Base-by-base conservation (phyloP, 37 sponge, comb jelly and placozoan genomes). In the Spongia lamella region DNA sequence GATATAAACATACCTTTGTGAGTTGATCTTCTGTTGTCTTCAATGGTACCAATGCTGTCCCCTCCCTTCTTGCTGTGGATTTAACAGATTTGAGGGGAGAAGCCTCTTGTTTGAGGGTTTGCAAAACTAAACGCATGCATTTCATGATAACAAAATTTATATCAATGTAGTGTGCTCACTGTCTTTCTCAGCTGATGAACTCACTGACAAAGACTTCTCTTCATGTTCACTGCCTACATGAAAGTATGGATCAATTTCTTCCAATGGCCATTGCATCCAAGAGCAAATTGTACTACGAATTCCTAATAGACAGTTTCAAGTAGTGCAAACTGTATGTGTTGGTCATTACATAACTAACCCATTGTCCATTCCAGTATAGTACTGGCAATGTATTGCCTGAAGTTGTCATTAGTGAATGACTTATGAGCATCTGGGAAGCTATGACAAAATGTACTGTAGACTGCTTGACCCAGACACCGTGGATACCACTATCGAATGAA, bases 221-320 rank as follows among this genome's bases (percentile, higher is more conserved):
- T 74, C 61, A 0, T 9, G 35, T 33, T 56, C 43, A 33, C 37
- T 20, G n/a, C 37, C 35, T 0, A 52, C 51, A 21, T 43, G 21
- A 57, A 73, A 54, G 74, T 58, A 35, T 20, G 86, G 86, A 52
- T 85, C 64, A 30, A 86, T 63, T 1, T 59, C 55, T 36, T 68
- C n/a, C 37, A 79, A 33, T 2, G 90, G 85, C 90, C 90, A 90
- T 1, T 21, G 53, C 52, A 72, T 59, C 90, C 90, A 90, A 43
- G 56, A 29, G 24, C 35, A 39, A n/a, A 68, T 76, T 17, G 47
- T 34, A 49, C 69, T 54, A 37, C 51, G 69, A 15, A 84, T 54
- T 31, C 90, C 90, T 90, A 25, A 51, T 31, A 21, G 22, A 51
- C 0, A 63, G 34, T 30, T 15, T 2, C 9, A 54, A 25, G 29